phyloP scores from a whole-genome alignment of 2,113 vertebrate genomes.

The Sula dactylatra region DNA sequence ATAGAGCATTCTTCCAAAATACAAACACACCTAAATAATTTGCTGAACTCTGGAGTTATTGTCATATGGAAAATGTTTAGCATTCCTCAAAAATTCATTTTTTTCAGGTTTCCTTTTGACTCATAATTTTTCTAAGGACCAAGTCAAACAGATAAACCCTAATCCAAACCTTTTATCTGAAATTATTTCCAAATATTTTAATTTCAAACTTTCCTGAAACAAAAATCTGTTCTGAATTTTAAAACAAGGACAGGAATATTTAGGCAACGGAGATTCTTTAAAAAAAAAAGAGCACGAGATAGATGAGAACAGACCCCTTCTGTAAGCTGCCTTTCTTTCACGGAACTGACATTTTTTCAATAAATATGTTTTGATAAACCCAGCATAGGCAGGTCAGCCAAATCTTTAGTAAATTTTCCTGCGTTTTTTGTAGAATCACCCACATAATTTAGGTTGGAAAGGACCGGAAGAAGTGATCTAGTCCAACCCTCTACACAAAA shows the following conservation, averaged over 20 bases:
- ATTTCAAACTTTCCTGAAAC: not conserved
- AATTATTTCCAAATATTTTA: not conserved
- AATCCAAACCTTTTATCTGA: not conserved
- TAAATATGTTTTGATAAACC: not conserved
- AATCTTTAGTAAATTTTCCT: not conserved
- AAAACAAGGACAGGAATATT: not conserved
- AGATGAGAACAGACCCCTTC: not conserved
- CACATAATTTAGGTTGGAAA: not conserved
- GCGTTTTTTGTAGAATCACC: not conserved
- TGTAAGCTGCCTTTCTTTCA: not conserved
- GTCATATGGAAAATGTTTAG: not conserved
- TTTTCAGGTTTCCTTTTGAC: not conserved
- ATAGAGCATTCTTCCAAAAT: not conserved
- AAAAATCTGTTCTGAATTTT: not conserved
- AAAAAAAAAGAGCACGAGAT: not conserved
- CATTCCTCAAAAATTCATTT: not conserved
- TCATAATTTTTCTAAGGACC: not conserved
- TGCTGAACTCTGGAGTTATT: not conserved
- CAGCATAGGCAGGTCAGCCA: not conserved
- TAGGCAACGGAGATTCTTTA: not conserved
- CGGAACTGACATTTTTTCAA: not conserved
- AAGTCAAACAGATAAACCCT: not conserved
- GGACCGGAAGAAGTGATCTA: not conserved
- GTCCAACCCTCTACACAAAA: not conserved
- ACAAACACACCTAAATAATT: not conserved